phyloP scores from a whole-genome alignment of 2,888 invertebrate species.

The Lysandra coridon region DNA sequence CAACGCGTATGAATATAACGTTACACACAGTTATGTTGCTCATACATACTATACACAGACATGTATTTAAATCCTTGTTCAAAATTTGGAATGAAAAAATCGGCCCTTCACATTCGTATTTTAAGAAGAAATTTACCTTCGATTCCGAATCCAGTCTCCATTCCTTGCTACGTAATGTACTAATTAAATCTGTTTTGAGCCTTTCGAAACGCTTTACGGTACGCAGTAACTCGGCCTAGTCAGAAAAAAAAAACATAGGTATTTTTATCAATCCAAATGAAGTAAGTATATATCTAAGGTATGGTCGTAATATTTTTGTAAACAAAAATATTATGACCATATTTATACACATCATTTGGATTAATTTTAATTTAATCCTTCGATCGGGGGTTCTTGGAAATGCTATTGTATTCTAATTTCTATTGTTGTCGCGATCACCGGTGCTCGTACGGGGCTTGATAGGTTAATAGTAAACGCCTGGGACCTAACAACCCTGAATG shows the following conservation, averaged over 20 bases:
- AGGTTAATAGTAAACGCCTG: too few relatives aligned
- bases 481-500: too few relatives aligned
- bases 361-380: not conserved
- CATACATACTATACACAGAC: too few relatives aligned
- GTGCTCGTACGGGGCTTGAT: too few relatives aligned
- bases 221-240: slow-evolving; percentile 68
- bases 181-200: slow-evolving; percentile 73
- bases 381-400: too few relatives aligned
- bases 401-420: too few relatives aligned
- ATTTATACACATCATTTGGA: not conserved
- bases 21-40: too few relatives aligned
- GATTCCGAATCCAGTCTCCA: slow-evolving; percentile 78
- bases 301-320: too few relatives aligned
- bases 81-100: not conserved
- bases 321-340: too few relatives aligned
- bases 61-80: not conserved
- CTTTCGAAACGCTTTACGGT: slow-evolving; percentile 75
- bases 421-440: too few relatives aligned
- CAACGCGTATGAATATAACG: slow-evolving; percentile 25
- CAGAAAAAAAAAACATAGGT: slow-evolving; percentile 33
- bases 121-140: slow-evolving; percentile 54
- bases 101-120: not conserved
- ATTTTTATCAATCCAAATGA: not conserved
- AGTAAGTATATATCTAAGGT: too few relatives aligned
- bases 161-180: slow-evolving; percentile 73